phyloP scores from a whole-genome alignment of 2,113 vertebrate species.

The Pimephales promelas region DNA sequence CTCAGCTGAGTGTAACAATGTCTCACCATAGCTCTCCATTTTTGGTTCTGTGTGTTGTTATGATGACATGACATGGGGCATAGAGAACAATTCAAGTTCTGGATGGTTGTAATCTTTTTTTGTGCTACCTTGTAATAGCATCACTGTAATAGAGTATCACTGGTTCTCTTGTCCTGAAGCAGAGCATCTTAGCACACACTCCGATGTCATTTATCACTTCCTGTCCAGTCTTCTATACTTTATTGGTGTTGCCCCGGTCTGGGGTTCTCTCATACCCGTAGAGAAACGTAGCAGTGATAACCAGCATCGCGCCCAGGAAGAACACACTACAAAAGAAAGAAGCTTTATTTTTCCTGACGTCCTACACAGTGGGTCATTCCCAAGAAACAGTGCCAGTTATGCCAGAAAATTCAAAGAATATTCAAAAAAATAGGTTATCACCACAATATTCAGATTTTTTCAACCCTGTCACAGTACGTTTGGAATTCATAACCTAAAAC shows the following conservation, averaged over 20 bases:
- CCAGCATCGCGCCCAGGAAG: slow-evolving; percentile 84
- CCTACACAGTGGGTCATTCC: background rate
- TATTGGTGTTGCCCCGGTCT: slow-evolving; percentile 69
- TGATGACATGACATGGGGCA: background rate
- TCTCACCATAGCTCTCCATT: background rate
- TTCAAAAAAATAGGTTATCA: background rate
- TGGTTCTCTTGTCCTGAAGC: background rate
- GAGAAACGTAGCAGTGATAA: slow-evolving; percentile 86
- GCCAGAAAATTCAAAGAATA: background rate
- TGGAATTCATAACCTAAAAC: background rate
- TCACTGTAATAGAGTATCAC: background rate
- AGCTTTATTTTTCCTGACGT: background rate
- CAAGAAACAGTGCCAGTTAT: background rate
- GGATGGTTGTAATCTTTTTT: background rate
- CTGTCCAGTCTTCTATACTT: slow-evolving; percentile 59
- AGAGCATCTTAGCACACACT: background rate
- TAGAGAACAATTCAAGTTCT: background rate
- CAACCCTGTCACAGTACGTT: background rate
- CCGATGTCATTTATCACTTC: background rate
- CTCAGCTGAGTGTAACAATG: background rate
- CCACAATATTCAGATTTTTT: background rate
- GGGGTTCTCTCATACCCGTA: slow-evolving; percentile 83
- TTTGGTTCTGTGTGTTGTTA: background rate
- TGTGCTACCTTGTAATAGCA: background rate
- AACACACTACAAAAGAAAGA: slow-evolving; percentile 75